Conservation (phyloP, 2,113 vertebrate genomes). For the Blennius ocellaris region DNA sequence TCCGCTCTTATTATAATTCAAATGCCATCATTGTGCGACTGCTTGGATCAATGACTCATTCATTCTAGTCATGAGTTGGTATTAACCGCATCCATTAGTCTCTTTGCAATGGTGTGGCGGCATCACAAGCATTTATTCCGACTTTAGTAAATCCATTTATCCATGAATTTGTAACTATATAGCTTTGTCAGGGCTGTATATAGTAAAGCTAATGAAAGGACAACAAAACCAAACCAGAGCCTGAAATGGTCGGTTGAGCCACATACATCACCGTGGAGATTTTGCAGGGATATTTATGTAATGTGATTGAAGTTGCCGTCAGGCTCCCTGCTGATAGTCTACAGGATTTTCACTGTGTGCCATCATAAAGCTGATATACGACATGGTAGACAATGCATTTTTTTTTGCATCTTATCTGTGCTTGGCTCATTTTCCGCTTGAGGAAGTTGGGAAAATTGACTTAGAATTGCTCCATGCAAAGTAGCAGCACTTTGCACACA, state of each 20-base stretch:
- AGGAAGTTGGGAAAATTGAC: constrained; percentile 79
- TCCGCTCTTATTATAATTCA: constrained; percentile 34
- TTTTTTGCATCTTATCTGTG: constrained; percentile 75
- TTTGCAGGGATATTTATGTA: constrained; percentile 64
- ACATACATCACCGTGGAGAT: constrained; percentile 45
- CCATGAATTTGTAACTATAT: constrained; percentile 49
- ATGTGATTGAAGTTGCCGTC: constrained; percentile 41
- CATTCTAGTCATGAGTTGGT: constrained; percentile 41
- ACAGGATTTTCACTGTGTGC: constrained; percentile 69
- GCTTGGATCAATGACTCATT: constrained; percentile 56
- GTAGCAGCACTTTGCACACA: constrained; percentile 66
- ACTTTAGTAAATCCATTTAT: constrained; percentile 67
- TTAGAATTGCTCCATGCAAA: constrained; percentile 79
- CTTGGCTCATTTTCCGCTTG: constrained; percentile 82
- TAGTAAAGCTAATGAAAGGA: constrained; percentile 53
- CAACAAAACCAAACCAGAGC: constrained; percentile 52
- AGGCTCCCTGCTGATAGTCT: constrained; percentile 35
- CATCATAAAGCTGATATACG: constrained; percentile 73
- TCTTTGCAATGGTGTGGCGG: constrained; percentile 47
- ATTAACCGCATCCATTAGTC: constrained; percentile 49
- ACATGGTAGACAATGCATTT: constrained; percentile 61
- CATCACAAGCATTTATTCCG: constrained; percentile 47
- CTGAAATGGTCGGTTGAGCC: constrained; percentile 52
- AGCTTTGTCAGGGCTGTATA: constrained; percentile 46
- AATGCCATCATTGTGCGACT: constrained; percentile 45